phyloP scores from a whole-genome alignment of 2,113 vertebrate genomes.

The Pangasianodon gigas region DNA sequence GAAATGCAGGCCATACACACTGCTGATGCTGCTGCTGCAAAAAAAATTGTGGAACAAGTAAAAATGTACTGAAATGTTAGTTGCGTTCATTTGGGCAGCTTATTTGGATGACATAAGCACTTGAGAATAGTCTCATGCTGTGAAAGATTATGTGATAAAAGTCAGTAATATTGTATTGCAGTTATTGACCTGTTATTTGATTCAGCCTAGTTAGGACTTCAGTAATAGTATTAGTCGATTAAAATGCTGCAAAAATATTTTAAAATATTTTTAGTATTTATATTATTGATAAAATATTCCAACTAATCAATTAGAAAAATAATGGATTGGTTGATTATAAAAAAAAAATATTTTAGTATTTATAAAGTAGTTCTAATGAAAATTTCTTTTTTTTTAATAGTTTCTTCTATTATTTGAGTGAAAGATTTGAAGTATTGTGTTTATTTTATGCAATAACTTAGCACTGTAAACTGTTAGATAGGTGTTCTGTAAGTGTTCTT shows the following conservation, averaged over 20 bases:
- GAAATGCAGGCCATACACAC: not conserved
- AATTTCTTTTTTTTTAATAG: not conserved
- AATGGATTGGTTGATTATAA: no score
- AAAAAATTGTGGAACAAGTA: not conserved
- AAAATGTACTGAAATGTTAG: not conserved
- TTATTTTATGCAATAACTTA: not conserved
- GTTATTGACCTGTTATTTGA: not conserved
- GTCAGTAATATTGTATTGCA: not conserved
- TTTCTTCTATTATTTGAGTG: not conserved
- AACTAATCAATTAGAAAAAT: no score
- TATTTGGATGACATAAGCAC: not conserved
- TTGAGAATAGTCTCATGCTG: not conserved
- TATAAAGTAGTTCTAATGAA: not conserved
- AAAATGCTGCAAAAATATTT: not conserved
- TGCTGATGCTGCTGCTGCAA: not conserved
- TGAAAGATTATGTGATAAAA: not conserved
- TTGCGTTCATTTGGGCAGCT: not conserved
- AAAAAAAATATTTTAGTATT: not conserved
- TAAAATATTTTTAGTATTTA: not conserved
- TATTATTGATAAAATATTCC: not conserved
- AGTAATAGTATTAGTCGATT: not conserved
- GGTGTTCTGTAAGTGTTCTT: not conserved
- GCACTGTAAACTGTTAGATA: not conserved
- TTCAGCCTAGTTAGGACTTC: not conserved
- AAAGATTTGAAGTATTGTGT: not conserved